A percentile compares a stretch with the other conserved stretches of the same genome.
Conservation (phyloP, 2,797 vertebrate genomes). For the Pteropus rufus region DNA sequence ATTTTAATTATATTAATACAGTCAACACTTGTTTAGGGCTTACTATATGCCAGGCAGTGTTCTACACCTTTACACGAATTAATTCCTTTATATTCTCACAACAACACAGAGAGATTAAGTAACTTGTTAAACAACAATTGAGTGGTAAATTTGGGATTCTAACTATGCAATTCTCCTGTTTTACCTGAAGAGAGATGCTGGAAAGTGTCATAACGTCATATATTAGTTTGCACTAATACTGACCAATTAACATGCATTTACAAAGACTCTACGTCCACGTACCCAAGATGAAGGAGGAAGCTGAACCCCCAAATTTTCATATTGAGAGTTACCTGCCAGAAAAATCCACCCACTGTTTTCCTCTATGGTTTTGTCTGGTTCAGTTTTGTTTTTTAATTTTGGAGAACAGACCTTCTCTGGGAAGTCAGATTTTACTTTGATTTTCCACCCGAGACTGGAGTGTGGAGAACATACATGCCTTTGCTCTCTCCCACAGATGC, state of each 20-base stretch:
- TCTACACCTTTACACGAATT: neutral
- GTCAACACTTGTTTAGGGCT: neutral
- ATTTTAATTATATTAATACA: neutral
- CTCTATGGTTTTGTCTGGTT: constrained; percentile 14
- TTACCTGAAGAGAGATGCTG: neutral
- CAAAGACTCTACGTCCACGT: neutral
- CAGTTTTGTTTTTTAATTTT: constrained; percentile 34
- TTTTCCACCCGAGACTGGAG: constrained; percentile 35
- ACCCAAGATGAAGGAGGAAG: neutral
- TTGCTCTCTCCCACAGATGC: constrained; percentile 27
- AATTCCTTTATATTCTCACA: neutral
- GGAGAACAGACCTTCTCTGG: neutral
- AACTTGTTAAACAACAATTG: constrained; percentile 6
- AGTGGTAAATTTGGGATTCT: neutral
- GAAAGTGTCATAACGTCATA: neutral
- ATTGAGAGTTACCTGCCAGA: neutral
- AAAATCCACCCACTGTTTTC: neutral
- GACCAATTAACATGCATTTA: neutral
- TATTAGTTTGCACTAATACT: neutral
- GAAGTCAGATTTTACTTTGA: constrained; percentile 45
- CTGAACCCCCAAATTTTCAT: neutral
- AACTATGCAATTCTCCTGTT: neutral
- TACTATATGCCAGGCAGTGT: neutral
- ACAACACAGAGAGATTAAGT: neutral
- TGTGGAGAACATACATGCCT: neutral